Percentiles rank a stretch among this genome's conserved stretches.
These are phyloP conservation scores for Arrhopalites spinosus DNA, from an alignment of 2,888 invertebrate genomes.

Conservation along the genomic window DNA sequence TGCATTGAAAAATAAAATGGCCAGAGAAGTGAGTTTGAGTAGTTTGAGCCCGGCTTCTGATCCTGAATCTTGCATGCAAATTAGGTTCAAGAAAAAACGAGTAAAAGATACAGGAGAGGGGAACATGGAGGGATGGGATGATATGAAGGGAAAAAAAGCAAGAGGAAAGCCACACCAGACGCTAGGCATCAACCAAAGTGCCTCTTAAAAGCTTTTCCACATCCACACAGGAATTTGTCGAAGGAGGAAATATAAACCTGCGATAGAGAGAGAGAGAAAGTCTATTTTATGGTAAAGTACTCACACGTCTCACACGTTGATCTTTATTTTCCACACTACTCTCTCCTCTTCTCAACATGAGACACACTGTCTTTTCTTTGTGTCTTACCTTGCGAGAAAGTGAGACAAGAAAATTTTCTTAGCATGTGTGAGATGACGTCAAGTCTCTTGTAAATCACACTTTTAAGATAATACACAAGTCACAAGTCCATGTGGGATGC, in stretches of 20 bases:
- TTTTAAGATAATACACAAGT: no score
- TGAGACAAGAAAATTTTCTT: no score
- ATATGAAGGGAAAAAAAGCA: not conserved
- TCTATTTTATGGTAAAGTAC: slow-evolving; percentile 5
- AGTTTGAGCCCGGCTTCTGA: slow-evolving; percentile 6
- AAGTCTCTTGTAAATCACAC: no score
- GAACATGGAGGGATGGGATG: no score
- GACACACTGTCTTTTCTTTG: no score
- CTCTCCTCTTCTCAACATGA: not conserved
- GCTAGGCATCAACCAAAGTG: slow-evolving; percentile 6
- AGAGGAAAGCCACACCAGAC: slow-evolving; percentile 2
- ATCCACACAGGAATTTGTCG: slow-evolving; percentile 7
- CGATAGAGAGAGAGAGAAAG: not conserved
- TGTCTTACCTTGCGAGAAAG: no score
- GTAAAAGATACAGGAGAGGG: not conserved
- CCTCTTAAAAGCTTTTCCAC: slow-evolving; percentile 13
- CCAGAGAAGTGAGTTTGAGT: not conserved
- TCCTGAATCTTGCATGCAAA: slow-evolving; percentile 14
- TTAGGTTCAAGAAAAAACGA: slow-evolving; percentile 9
- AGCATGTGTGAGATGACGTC: no score
- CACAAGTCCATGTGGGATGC: no score
- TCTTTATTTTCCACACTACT: not conserved
- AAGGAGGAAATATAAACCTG: not conserved
- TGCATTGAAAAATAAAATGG: slow-evolving; percentile 9
- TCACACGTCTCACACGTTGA: not conserved